These are phyloP conservation scores for Pelobates fuscus DNA, from an alignment of 2,113 vertebrate genomes.

Conservation along the genomic window DNA sequence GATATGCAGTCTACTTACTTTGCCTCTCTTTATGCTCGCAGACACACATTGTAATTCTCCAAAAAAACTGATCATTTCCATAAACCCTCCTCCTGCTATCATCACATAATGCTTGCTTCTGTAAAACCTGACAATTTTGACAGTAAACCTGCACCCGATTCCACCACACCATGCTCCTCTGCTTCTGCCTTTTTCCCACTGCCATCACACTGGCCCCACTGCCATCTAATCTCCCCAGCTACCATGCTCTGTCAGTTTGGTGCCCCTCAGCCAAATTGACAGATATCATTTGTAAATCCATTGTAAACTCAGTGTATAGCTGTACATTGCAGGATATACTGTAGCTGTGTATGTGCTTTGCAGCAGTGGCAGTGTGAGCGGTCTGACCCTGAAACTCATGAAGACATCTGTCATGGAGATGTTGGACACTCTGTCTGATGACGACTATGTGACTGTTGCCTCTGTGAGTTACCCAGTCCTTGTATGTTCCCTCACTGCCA, in stretches of 20 bases:
- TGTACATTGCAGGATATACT: not conserved
- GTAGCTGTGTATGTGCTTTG: conserved; percentile 41
- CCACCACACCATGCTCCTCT: not conserved
- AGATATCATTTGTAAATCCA: not conserved
- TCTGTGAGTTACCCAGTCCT: conserved; percentile 61
- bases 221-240: not conserved
- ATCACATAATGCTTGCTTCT: no score
- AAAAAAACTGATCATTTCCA: no score
- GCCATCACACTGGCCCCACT: conserved; percentile 1
- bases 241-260: not conserved
- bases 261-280: not conserved
- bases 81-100: no score
- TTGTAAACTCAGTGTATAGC: not conserved
- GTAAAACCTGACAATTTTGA: not conserved
- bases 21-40: no score
- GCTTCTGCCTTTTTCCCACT: not conserved
- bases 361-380: conserved; percentile 96
- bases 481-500: conserved; percentile 30
- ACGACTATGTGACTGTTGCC: conserved; percentile 91
- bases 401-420: conserved; percentile 91
- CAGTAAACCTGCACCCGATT: not conserved
- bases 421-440: conserved; percentile 91
- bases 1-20: no score
- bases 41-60: no score
- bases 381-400: conserved; percentile 93